Percentiles rank a stretch among this genome's conserved stretches.
Evolutionary conservation across 2,797 vertebrate genomes (phyloP).

Genomic region (Chaunax sp.): DNA sequence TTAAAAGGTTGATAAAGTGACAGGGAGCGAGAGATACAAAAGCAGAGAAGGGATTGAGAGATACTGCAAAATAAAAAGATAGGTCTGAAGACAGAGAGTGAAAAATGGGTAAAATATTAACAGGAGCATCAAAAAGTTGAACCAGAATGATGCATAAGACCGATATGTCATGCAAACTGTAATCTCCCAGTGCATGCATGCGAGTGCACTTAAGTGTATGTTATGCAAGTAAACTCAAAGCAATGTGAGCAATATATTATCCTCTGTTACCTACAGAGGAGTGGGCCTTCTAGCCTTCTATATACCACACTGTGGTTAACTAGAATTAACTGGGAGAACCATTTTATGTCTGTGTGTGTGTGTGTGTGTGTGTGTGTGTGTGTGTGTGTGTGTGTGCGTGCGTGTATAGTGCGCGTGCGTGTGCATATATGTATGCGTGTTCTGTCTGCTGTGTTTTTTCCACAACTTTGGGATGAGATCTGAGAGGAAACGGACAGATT

Average conservation of each 20-base stretch:
- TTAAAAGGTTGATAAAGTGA: conserved; percentile 27
- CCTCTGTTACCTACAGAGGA: conserved; percentile 63
- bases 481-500: conserved; percentile 81
- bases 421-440: conserved; percentile 31
- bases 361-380: conserved; percentile 30
- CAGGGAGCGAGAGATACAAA: conserved; percentile 13
- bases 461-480: conserved; percentile 81
- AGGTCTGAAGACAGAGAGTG: conserved; percentile 1
- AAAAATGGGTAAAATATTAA: conserved; percentile 4
- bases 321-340: conserved; percentile 60
- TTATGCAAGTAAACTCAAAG: no score
- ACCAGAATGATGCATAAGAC: conserved; percentile 13
- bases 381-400: neutral
- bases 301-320: conserved; percentile 61
- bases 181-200: no score
- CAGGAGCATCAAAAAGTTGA: neutral
- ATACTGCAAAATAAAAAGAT: neutral
- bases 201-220: no score
- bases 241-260: conserved; percentile 11
- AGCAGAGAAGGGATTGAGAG: neutral
- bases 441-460: conserved; percentile 60
- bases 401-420: no score
- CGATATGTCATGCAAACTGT: no score
- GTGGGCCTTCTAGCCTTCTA: conserved; percentile 24
- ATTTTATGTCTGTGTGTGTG: conserved; percentile 37